These are phyloP conservation scores for Acrocephalus kingi DNA, from an alignment of 2,113 vertebrate genomes.

Conservation along the genomic window DNA sequence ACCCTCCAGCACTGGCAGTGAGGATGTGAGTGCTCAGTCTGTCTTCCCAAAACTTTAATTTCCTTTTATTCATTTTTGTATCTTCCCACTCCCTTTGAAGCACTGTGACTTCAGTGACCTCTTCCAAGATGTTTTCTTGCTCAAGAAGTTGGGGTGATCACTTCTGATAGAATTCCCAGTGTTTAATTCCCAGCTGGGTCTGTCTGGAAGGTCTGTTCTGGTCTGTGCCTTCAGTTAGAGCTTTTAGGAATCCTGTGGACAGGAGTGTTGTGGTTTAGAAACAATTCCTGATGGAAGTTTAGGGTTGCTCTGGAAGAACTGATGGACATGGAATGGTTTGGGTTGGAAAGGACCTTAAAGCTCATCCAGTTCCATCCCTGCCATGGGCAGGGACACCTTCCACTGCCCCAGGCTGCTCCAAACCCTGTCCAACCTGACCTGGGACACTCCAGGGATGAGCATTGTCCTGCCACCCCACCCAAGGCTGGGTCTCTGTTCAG, in stretches of 20 bases:
- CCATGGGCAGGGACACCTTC: neutral
- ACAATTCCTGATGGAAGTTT: neutral
- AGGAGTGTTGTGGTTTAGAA: neutral
- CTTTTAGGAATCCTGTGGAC: neutral
- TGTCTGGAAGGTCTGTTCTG: neutral
- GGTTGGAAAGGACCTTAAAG: neutral
- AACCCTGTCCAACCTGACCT: neutral
- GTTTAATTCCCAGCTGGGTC: neutral
- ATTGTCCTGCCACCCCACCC: neutral
- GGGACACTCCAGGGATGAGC: neutral
- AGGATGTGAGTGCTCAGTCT: neutral
- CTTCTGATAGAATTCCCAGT: neutral
- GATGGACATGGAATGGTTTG: neutral
- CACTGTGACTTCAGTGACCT: neutral
- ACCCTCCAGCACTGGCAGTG: neutral
- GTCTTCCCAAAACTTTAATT: neutral
- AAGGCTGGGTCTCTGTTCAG: neutral
- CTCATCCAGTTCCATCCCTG: neutral
- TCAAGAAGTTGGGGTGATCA: accelerated
- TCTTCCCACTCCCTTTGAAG: neutral
- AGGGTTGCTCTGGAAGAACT: neutral
- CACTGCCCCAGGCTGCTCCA: neutral
- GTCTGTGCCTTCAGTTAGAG: neutral
- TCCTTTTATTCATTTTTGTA: neutral
- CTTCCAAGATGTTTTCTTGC: neutral